Evolutionary conservation across 2,113 vertebrate species (phyloP).

Genomic region (Apodemus speciosus): DNA sequence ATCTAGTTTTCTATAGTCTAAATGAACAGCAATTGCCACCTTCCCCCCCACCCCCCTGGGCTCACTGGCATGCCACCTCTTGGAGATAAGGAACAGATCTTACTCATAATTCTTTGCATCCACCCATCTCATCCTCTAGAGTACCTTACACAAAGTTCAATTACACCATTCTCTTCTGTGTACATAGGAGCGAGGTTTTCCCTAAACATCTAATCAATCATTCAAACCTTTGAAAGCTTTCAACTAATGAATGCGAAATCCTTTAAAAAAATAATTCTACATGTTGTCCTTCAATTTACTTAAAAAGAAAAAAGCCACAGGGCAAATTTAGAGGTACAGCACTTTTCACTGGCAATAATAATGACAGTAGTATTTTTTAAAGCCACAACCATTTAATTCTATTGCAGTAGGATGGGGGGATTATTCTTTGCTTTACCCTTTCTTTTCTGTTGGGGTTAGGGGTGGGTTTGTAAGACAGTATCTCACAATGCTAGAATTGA

Average conservation of each 20-base stretch:
- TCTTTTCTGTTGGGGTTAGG: not conserved
- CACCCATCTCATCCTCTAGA: not conserved
- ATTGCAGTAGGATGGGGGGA: not conserved
- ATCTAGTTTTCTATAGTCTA: conserved; percentile 18
- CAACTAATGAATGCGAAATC: conserved; percentile 16
- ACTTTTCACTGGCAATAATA: too few species aligned
- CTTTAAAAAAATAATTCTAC: not conserved
- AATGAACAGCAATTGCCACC: not conserved
- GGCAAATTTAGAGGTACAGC: not conserved
- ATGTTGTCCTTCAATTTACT: not conserved
- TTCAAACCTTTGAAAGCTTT: conserved; percentile 12
- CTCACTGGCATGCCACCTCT: not conserved
- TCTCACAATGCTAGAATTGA: not conserved
- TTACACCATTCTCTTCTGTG: not conserved
- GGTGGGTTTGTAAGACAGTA: not conserved
- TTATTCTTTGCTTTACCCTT: not conserved
- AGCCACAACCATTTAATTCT: not conserved
- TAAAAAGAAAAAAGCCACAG: not conserved
- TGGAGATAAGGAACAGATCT: not conserved
- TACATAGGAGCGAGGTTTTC: not conserved
- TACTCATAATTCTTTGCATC: not conserved
- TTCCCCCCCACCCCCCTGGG: not conserved
- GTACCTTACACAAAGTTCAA: not conserved
- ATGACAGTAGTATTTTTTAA: not conserved
- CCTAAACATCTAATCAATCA: conserved; percentile 26